Percentiles rank a stretch among this genome's conserved stretches.
phyloP scores from a whole-genome alignment of 2,888 invertebrate genomes.

The Agonopterix subpropinquella region DNA sequence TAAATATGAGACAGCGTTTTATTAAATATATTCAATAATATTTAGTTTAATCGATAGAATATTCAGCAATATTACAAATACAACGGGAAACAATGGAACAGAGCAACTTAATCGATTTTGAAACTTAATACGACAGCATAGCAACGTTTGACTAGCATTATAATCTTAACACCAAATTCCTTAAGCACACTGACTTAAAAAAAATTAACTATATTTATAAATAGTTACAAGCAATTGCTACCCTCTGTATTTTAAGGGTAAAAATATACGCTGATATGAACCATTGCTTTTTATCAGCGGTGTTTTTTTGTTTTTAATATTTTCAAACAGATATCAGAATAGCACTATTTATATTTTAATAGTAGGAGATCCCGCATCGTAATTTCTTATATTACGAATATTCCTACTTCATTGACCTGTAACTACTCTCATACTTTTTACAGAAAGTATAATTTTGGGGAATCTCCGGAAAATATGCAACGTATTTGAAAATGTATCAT shows the following conservation, averaged over 20 bases:
- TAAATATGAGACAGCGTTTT: conserved; percentile 73
- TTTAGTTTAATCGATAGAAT: conserved; percentile 68
- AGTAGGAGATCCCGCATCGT: too few relatives aligned
- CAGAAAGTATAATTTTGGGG: too few relatives aligned
- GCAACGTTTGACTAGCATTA: conserved; percentile 47
- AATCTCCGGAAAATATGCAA: too few relatives aligned
- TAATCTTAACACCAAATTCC: conserved; percentile 44
- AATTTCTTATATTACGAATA: too few relatives aligned
- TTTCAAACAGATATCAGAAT: too few relatives aligned
- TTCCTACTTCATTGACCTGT: too few relatives aligned
- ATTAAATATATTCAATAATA: conserved; percentile 69
- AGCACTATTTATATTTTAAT: too few relatives aligned
- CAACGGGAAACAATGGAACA: conserved; percentile 70
- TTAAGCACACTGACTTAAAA: conserved; percentile 64
- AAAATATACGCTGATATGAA: conserved; percentile 12
- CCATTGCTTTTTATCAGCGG: conserved; percentile 16
- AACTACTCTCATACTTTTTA: too few relatives aligned
- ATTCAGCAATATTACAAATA: conserved; percentile 73
- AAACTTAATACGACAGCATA: conserved; percentile 66
- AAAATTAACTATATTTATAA: conserved; percentile 44
- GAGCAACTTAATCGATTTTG: conserved; percentile 61
- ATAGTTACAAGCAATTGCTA: conserved; percentile 23
- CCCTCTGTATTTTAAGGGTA: conserved; percentile 1
- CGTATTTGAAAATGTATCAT: too few relatives aligned
- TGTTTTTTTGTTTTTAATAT: not conserved